Evolutionary conservation across 64 coral and sea anemone species (phyloP), one percentile per base, ranked within the genome.

Genomic region (Montipora foliosa): DNA sequence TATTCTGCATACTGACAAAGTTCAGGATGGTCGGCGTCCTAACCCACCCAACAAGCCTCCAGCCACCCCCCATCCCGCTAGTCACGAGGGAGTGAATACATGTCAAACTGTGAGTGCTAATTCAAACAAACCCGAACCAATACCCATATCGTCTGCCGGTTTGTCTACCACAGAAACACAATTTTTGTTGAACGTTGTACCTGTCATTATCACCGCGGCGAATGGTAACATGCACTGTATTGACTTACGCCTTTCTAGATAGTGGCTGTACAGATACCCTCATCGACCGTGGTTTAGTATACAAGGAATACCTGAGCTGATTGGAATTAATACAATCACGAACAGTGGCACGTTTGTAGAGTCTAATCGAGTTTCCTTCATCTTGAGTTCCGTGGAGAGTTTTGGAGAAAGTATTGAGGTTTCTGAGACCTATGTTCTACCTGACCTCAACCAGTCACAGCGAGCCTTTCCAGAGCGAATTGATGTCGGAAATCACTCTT

Each of bases 261-360:
- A 95, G 74, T 80, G 89, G 94, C 53, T 95, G 89, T 52, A 91
- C 75, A n/a, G 94, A 91, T 60, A 92, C 94, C 25, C 84, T 89
- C 21, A 82, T 92, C 8, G 77, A 92, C 64, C 75, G 58, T 17
- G 61, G 49, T 20, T 68, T 95, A 68, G 94, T 89, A 76, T 92
- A 45, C 47, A 89, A 91, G 94, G 94, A 67, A 74, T 8, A 20
- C 69, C 21, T 10, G 77, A 69, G 70, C 79, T 81, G 10, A 81
- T 83, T 37, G 82, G 75, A 37, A 91, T 95, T 59, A 79, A 59
- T 58, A 91, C 93, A 25, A 91, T 95, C 62, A 80, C 76, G 64
- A 64, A 82, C 10, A 82, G 67, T 69, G 88, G 79, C 67, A 47
- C 87, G 58, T 12, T 67, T 29, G 19, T 95, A 44, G 48, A 95